Evolutionary conservation across 2,113 vertebrate species (phyloP), one percentile per base, ranked within the genome.

Genomic region (Deroptyus accipitrinus): DNA sequence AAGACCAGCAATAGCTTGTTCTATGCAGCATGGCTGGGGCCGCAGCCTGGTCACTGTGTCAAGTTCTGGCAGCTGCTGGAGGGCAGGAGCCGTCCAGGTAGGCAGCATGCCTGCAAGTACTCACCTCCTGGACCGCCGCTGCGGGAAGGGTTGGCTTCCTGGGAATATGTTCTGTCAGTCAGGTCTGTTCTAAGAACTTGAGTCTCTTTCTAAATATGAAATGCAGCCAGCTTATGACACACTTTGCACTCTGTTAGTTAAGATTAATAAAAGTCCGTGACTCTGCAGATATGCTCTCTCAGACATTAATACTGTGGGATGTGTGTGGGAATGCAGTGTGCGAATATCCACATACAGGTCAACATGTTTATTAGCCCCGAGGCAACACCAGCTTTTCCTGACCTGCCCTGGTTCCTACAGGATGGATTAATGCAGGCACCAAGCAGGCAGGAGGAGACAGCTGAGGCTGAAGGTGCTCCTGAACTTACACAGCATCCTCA

Each of bases 1-100:
- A 20, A 30, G 51, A 17, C 7, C 46, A 54, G 75, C 39, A 8
- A 2, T 15, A 9, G 28, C 28, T 46, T 41, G 16, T 8, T 31
- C 23, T 1, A 11, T 23, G 48, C 5, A 0, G 42, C 35, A 3
- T 1, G 6, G 44, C 83, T 28, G 83, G 48, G 49, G 16, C 55
- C 14, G 22, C 41, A 4, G 41, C 0, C 6, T 3, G 62, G 31
- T 16, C 3, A 0, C 39, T 11, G 54, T 54, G n/a, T 2, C 35
- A 44, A 27, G 81, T 3, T 2, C 62, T 5, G 3, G n/a, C 59
- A 61, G 74, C 15, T 1, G 2, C 48, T 2, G 4, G 63, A 76
- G 48, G 41, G 7, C 54, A 9, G 55, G 28, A 16, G 3, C 35
- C 20, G 13, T 8, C 39, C 11, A 37, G 25, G 7, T 7, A 7